Evolutionary conservation across 2,797 vertebrate species (phyloP), one percentile per base, ranked within the genome.

Genomic region (Phataginus tricuspis): DNA sequence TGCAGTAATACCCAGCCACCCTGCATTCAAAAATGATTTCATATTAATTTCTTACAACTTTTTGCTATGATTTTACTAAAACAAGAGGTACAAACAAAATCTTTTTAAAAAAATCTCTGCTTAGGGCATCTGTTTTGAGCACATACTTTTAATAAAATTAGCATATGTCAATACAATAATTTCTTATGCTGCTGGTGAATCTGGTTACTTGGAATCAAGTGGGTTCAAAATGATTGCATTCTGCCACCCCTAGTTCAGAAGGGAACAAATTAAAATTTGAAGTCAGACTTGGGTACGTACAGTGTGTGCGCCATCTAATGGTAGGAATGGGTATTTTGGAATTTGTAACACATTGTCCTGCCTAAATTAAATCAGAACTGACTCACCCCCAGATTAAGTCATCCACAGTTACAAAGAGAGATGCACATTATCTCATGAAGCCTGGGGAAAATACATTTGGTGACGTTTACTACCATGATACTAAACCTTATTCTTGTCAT

Each of bases 1-100:
- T 99, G 99, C 91, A 99, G 98, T 77, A 99, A 98, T 14, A 99
- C 99, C 99, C 99, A 99, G 55, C 99, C 99, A 78, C 99, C 99
- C 99, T 99, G 95, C 51, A 96, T 21, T 64, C 42, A 95, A 86
- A 66, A 96, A 96, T 37, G 86, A 63, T 88, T 7, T 11, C 31
- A 57, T 34, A 88, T 93, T 94, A 75, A 95, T 64, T 93, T 87
- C 84, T 74, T 45, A 15, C 25, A 84, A 64, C 18, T 75, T 84
- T 89, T 84, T 31, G 68, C 31, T 71, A 84, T 29, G 9, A 63
- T 86, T 82, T 96, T 90, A 90, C 68, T 69, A 87, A 95, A 96
- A 63, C 74, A 90, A 90, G 89, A 87, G 45, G 45, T 31, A 51
- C 18, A 37, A 7, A 31, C 31, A 23, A 19, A 57, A 29, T 51